Evolutionary conservation across 2,113 vertebrate genomes (phyloP).

Genomic region (Prionailurus viverrinus): DNA sequence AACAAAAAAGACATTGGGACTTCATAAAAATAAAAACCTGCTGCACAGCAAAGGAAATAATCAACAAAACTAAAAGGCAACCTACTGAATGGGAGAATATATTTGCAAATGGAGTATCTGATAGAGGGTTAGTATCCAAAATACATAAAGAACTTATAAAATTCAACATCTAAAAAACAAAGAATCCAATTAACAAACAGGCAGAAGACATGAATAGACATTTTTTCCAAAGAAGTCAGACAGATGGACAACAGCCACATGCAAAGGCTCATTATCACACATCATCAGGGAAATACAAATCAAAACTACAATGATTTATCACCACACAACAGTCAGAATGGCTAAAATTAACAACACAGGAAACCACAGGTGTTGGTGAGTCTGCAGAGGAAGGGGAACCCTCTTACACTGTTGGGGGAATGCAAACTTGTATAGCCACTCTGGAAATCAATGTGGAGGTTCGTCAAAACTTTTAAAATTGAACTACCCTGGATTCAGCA

Average conservation of each 20-base stretch:
- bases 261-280: background rate
- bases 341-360: background rate
- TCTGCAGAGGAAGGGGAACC: background rate
- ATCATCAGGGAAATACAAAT: background rate
- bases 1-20: background rate
- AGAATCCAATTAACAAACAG: background rate
- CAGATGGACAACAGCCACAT: background rate
- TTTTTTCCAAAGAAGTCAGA: background rate
- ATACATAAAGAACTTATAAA: background rate
- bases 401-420: background rate
- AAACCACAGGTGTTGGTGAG: background rate
- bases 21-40: background rate
- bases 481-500: background rate
- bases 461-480: background rate
- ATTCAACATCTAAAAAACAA: background rate
- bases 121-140: background rate
- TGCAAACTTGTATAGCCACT: background rate
- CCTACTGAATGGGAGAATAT: background rate
- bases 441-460: background rate
- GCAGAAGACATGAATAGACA: background rate
- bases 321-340: background rate
- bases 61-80: background rate
- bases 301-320: background rate
- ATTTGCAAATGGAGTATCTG: background rate
- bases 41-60: background rate